A percentile compares a stretch with the other conserved stretches of the same genome.
phyloP scores from a whole-genome alignment of 2,797 vertebrate genomes.

The Ctenopoma multispine region DNA sequence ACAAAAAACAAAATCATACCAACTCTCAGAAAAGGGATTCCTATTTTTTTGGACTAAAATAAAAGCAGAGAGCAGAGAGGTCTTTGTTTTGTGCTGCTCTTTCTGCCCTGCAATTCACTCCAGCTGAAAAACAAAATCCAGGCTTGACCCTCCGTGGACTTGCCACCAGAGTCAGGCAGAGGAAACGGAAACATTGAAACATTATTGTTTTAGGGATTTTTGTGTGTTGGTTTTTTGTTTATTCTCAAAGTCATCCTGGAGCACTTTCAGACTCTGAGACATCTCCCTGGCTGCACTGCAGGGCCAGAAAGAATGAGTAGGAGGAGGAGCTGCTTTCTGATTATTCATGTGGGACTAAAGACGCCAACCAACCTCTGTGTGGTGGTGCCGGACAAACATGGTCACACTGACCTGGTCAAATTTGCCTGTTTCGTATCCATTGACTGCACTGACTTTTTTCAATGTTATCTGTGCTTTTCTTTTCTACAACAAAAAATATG shows the following conservation, averaged over 20 bases:
- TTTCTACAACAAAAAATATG: conserved; percentile 76
- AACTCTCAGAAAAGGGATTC: conserved; percentile 77
- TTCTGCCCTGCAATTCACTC: conserved; percentile 51
- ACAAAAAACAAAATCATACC: conserved; percentile 68
- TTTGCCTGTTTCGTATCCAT: conserved; percentile 84
- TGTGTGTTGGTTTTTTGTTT: conserved; percentile 49
- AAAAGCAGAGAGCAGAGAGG: conserved; percentile 65
- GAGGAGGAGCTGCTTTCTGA: conserved; percentile 52
- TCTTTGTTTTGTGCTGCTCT: conserved; percentile 68
- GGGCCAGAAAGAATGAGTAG: conserved; percentile 70
- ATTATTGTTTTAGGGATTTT: conserved; percentile 42
- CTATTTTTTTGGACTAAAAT: conserved; percentile 70
- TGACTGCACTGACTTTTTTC: conserved; percentile 86
- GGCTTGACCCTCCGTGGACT: conserved; percentile 49
- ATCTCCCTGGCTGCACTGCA: conserved; percentile 46
- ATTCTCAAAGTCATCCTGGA: conserved; percentile 66
- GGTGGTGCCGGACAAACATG: conserved; percentile 56
- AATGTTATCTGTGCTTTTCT: conserved; percentile 83
- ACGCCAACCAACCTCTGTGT: conserved; percentile 50
- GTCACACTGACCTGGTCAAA: conserved; percentile 64
- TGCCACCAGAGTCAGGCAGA: conserved; percentile 42
- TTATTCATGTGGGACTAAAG: conserved; percentile 67
- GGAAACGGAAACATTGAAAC: conserved; percentile 59
- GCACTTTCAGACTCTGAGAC: conserved; percentile 56
- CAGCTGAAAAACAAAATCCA: conserved; percentile 57